Conservation (phyloP, 2,888 invertebrate genomes). For the Tuberolachnus salignus region DNA sequence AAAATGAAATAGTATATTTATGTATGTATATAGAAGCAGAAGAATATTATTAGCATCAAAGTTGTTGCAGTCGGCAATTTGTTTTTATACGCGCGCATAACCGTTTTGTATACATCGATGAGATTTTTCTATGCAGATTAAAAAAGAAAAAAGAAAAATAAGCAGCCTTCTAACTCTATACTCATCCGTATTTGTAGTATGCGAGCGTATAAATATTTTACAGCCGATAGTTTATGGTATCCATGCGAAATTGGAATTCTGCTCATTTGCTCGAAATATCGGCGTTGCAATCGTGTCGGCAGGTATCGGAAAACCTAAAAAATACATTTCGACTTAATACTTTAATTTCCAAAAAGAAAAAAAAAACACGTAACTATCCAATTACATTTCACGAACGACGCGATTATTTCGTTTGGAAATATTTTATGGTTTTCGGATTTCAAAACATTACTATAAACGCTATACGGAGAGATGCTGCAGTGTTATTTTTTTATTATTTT, state of each 20-base stretch:
- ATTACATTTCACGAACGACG: slow-evolving; percentile 29
- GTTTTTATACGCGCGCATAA: neutral
- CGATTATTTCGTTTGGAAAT: slow-evolving; percentile 27
- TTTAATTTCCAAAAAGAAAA: neutral
- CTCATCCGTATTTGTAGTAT: neutral
- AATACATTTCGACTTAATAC: neutral
- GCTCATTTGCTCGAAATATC: no score
- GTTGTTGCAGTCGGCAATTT: neutral
- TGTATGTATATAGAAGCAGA: no score
- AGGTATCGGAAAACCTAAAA: neutral
- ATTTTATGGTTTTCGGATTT: slow-evolving; percentile 27
- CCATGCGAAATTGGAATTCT: neutral
- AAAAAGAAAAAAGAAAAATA: slow-evolving; percentile 9
- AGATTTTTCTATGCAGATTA: neutral
- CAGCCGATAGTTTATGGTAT: neutral
- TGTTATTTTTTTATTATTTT: neutral
- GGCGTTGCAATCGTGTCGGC: no score
- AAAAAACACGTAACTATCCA: neutral
- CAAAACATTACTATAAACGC: slow-evolving; percentile 5
- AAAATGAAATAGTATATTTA: slow-evolving; percentile 17
- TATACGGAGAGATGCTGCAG: neutral
- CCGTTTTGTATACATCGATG: neutral
- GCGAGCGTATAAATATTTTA: neutral
- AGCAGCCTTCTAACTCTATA: neutral
- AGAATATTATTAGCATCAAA: no score